A percentile compares a stretch with the other conserved stretches of the same genome.
Evolutionary conservation across 1,140 invertebrate genomes (phyloP).

Genomic region (Drosophila carrolli): DNA sequence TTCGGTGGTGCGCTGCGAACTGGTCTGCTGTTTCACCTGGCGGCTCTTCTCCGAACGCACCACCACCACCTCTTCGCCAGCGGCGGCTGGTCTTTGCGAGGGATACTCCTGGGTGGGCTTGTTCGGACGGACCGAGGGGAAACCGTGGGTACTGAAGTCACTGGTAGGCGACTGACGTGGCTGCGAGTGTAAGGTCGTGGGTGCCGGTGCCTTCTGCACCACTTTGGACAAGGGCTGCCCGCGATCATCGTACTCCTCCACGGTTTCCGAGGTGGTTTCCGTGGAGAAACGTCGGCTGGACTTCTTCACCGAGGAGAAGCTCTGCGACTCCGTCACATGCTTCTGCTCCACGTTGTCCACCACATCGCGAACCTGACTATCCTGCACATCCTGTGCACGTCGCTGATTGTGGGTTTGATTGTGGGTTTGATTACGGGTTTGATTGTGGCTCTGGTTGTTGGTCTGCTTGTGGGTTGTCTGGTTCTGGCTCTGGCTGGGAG

Average conservation of each 20-base stretch:
- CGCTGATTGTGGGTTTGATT: slow-evolving; percentile 41
- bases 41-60: slow-evolving; percentile 63
- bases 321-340: slow-evolving; percentile 67
- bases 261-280: slow-evolving; percentile 78
- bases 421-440: slow-evolving; percentile 30
- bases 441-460: slow-evolving; percentile 32
- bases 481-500: slow-evolving; percentile 26
- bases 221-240: slow-evolving; percentile 27
- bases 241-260: slow-evolving; percentile 69
- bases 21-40: slow-evolving; percentile 65
- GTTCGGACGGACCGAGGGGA: slow-evolving; percentile 76
- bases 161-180: slow-evolving; percentile 14
- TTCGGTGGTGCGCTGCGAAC: slow-evolving; percentile 60
- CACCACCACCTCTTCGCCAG: slow-evolving; percentile 58
- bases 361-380: slow-evolving; percentile 51
- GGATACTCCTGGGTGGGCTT: slow-evolving; percentile 77
- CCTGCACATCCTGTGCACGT: slow-evolving; percentile 44
- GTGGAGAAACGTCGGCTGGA: slow-evolving; percentile 76
- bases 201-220: neutral
- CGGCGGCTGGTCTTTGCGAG: slow-evolving; percentile 51
- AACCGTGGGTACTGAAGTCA: slow-evolving; percentile 79
- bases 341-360: slow-evolving; percentile 66
- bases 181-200: slow-evolving; percentile 20
- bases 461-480: slow-evolving; percentile 29
- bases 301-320: slow-evolving; percentile 72